Percentiles rank a stretch among this genome's conserved stretches.
Evolutionary conservation across 2,113 vertebrate genomes (phyloP).

Genomic region (Sceloporus undulatus): DNA sequence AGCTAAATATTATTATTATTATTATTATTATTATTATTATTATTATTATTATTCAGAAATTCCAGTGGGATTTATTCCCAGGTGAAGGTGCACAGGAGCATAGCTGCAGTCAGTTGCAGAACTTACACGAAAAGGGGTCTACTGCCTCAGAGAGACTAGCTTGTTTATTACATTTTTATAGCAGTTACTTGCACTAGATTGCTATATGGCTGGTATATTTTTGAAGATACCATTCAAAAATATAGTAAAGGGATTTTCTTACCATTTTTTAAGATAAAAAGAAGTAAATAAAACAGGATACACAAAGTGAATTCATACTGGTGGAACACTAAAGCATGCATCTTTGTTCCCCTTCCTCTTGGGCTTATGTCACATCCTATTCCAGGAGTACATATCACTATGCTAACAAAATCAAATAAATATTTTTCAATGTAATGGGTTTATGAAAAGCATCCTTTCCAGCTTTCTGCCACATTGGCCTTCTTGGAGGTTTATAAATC

Average conservation of each 20-base stretch:
- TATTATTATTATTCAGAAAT: not conserved
- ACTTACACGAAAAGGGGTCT: not conserved
- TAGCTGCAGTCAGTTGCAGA: not conserved
- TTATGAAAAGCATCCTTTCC: not conserved
- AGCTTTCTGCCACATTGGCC: not conserved
- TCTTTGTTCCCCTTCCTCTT: not conserved
- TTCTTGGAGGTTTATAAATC: not conserved
- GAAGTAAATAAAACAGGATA: not conserved
- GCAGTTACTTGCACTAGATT: not conserved
- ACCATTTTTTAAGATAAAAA: not conserved
- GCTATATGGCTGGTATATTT: not conserved
- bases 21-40: no score
- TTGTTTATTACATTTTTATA: not conserved
- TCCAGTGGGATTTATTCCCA: not conserved
- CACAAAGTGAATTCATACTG: not conserved
- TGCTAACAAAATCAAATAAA: not conserved
- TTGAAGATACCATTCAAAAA: not conserved
- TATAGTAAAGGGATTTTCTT: not conserved
- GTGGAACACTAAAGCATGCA: not conserved
- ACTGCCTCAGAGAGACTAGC: not conserved
- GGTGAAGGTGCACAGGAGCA: not conserved
- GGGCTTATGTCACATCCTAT: not conserved
- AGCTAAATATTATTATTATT: no score
- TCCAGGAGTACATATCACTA: not conserved
- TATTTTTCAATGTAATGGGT: not conserved